Percentiles rank a stretch among this genome's conserved stretches.
Evolutionary conservation across 2,797 vertebrate genomes (phyloP).

Genomic region (Myotis planiceps): DNA sequence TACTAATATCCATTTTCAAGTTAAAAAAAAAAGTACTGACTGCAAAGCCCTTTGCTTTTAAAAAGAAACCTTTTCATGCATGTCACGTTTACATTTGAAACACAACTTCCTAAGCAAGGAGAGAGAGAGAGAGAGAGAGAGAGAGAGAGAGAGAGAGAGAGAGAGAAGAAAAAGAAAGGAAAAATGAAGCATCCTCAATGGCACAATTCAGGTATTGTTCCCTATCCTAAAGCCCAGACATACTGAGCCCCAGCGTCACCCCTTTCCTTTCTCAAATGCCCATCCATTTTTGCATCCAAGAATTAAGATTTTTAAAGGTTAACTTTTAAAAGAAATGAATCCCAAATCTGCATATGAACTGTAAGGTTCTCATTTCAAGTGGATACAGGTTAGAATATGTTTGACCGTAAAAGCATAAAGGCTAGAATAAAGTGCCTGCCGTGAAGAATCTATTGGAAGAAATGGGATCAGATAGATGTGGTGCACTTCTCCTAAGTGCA

Average conservation of each 20-base stretch:
- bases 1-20: constrained; percentile 73
- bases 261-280: neutral
- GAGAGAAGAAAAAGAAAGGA: neutral
- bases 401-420: constrained; percentile 60
- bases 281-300: neutral
- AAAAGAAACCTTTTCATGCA: constrained; percentile 67
- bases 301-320: constrained; percentile 31
- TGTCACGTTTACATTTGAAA: constrained; percentile 69
- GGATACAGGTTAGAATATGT: constrained; percentile 54
- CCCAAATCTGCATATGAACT: constrained; percentile 38
- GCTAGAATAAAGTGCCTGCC: constrained; percentile 35
- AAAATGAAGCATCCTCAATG: neutral
- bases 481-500: constrained; percentile 74
- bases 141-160: neutral
- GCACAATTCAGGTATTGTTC: neutral
- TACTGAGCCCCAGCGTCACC: neutral
- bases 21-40: constrained; percentile 59
- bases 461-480: constrained; percentile 63
- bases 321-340: constrained; percentile 45
- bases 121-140: neutral
- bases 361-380: constrained; percentile 23
- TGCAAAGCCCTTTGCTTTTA: constrained; percentile 72
- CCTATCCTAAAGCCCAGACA: neutral
- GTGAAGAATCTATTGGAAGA: constrained; percentile 57
- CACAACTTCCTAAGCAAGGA: constrained; percentile 44